Base-by-base conservation (phyloP, 2,797 vertebrate species). In the Cirrhinus mrigala region DNA sequence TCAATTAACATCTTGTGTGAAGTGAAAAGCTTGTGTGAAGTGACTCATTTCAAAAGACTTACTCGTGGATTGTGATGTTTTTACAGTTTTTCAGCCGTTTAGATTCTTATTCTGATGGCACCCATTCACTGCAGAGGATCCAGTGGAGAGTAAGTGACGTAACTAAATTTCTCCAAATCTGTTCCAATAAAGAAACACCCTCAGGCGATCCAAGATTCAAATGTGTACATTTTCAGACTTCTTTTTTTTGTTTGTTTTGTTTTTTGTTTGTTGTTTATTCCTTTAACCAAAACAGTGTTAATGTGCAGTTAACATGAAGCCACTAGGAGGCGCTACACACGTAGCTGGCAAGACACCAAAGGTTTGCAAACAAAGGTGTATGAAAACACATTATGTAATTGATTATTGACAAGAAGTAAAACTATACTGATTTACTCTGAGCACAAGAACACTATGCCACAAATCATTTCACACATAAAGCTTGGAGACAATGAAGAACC, bases 321-420 rank as follows among this genome's bases (percentile, higher is more conserved):
- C 86, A 89, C 75, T 24, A 46, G 75, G 70, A 82, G 84, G 81
- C 9, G 24, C 77, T 76, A 82, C 82, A 83, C 66, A 76, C 16
- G 22, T 58, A 69, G 69, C 52, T 82, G 88, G 79, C 68, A 74
- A 56, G 9, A 15, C 44, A 79, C 74, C 78, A 89, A 29, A 52
- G 6, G 58, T 68, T 77, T 40, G 29, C 46, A 4, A 58, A 79
- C 3, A 40, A 83, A 62, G 10, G 20, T 78, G 58, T 48, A 83
- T 58, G 18, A 64, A 74, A 74, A 10, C 18, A 40, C n/a, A 69
- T 84, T 52, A 82, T 54, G 2, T 82, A 78, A 80, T 70, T 80
- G 16, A 71, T 80, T 81, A 88, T 80, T 77, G 70, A 77, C 84
- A 68, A 56, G 6, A 75, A 64, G 74, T 75, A 62, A 79, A 73